Percentiles rank a stretch among this genome's conserved stretches.
Evolutionary conservation across 1,140 invertebrate genomes (phyloP).

Genomic region (Trichogramma pretiosum): DNA sequence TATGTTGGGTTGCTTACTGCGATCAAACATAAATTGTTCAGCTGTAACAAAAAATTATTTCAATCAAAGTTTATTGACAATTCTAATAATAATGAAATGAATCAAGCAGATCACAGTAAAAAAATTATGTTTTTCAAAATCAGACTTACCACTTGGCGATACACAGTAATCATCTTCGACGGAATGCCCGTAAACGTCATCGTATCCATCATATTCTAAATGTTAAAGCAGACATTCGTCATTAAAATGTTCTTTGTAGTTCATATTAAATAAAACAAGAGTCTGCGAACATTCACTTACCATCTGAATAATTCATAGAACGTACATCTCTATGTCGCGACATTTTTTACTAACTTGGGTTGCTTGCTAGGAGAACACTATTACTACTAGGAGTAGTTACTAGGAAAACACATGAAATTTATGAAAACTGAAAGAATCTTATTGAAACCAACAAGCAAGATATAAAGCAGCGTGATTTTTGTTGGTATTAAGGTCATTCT

Average conservation of each 20-base stretch:
- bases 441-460: too few species aligned
- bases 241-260: background rate
- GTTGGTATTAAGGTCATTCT: too few species aligned
- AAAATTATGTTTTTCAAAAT: background rate
- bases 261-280: background rate
- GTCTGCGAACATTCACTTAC: conserved; percentile 31
- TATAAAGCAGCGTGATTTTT: too few species aligned
- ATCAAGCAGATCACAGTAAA: background rate
- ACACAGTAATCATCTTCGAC: conserved; percentile 83
- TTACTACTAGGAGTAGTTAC: too few species aligned
- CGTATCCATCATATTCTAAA: conserved; percentile 80
- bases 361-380: too few species aligned
- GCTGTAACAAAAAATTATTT: conserved; percentile 30
- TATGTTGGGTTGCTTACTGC: conserved; percentile 60
- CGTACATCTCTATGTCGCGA: conserved; percentile 69
- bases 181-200: conserved; percentile 87
- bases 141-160: conserved; percentile 70
- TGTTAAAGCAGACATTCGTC: conserved; percentile 9
- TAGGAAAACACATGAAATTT: too few species aligned
- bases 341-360: too few species aligned
- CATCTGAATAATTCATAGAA: conserved; percentile 65
- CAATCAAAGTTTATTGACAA: background rate
- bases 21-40: conserved; percentile 78
- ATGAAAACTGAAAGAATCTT: too few species aligned
- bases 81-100: conserved; percentile 2